A percentile compares a stretch with the other conserved stretches of the same genome.
Conservation (phyloP, 2,888 invertebrate genomes). For the Eupithecia abbreviata region DNA sequence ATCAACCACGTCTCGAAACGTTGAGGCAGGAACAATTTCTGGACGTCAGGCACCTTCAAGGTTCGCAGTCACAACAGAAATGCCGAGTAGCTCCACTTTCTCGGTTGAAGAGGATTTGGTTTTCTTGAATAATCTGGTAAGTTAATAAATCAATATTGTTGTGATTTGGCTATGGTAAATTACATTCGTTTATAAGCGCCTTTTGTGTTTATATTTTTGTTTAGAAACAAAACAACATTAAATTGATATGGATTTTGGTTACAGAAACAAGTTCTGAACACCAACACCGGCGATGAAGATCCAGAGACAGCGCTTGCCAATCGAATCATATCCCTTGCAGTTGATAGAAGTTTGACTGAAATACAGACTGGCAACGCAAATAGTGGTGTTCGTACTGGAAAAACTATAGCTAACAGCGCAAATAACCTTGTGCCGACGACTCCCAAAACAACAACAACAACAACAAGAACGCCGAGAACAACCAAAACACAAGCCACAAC, state of each 20-base stretch:
- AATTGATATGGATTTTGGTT: constrained; percentile 45
- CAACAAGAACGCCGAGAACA: constrained; percentile 43
- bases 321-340: constrained; percentile 81
- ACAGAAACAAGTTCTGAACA: constrained; percentile 77
- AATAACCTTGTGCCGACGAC: constrained; percentile 60
- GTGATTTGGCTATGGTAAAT: neutral
- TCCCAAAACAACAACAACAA: constrained; percentile 59
- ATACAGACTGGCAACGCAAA: constrained; percentile 65
- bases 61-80: constrained; percentile 68
- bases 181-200: neutral
- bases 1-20: constrained; percentile 55
- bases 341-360: constrained; percentile 78
- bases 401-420: constrained; percentile 59
- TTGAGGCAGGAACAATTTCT: constrained; percentile 51
- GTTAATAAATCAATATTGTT: constrained; percentile 28
- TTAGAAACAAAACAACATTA: neutral
- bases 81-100: constrained; percentile 76
- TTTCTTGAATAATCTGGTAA: constrained; percentile 85
- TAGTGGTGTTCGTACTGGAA: constrained; percentile 61
- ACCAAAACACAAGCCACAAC: constrained; percentile 63
- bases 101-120: constrained; percentile 83
- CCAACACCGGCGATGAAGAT: constrained; percentile 68
- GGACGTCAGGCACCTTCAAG: constrained; percentile 57
- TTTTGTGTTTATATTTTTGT: neutral
- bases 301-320: constrained; percentile 80